Evolutionary conservation across 2,888 invertebrate species (phyloP).

Genomic region (Cyrtodaria siliqua): DNA sequence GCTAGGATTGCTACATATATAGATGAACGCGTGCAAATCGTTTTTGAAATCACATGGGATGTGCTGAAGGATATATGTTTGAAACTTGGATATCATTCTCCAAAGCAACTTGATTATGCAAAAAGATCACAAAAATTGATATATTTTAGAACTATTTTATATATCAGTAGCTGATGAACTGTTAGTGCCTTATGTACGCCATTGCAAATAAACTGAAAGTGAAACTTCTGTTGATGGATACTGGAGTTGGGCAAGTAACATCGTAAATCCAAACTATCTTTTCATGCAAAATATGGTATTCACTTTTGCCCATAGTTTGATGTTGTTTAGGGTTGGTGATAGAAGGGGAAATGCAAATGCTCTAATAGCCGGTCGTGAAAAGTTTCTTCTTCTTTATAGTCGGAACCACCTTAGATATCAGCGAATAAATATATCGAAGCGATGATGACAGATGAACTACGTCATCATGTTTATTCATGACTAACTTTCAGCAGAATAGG

Average conservation of each 20-base stretch:
- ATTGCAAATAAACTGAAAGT: background rate
- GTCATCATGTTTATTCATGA: no score
- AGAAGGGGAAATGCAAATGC: slow-evolving; percentile 27
- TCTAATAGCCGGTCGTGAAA: slow-evolving; percentile 36
- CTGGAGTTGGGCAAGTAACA: slow-evolving; percentile 23
- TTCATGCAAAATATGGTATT: slow-evolving; percentile 32
- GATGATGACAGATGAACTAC: no score
- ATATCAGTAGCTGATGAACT: slow-evolving; percentile 29
- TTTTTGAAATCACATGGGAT: slow-evolving; percentile 37
- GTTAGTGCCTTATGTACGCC: slow-evolving; percentile 15
- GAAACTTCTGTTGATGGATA: slow-evolving; percentile 25
- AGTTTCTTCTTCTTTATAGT: no score
- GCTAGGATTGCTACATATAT: slow-evolving; percentile 31
- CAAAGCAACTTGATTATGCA: slow-evolving; percentile 34
- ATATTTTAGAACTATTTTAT: slow-evolving; percentile 37
- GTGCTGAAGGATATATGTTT: slow-evolving; percentile 25
- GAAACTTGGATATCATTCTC: slow-evolving; percentile 24
- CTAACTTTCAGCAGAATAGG: no score
- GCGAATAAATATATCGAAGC: no score
- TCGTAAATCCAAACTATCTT: slow-evolving; percentile 39
- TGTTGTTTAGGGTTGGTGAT: slow-evolving; percentile 42
- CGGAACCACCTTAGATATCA: no score
- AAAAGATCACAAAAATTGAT: slow-evolving; percentile 30
- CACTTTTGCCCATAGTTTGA: slow-evolving; percentile 32
- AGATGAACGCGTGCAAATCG: slow-evolving; percentile 38